A percentile compares a stretch with the other conserved stretches of the same genome.
phyloP scores from a whole-genome alignment of 2,113 vertebrate genomes.

The Catharus minimus region DNA sequence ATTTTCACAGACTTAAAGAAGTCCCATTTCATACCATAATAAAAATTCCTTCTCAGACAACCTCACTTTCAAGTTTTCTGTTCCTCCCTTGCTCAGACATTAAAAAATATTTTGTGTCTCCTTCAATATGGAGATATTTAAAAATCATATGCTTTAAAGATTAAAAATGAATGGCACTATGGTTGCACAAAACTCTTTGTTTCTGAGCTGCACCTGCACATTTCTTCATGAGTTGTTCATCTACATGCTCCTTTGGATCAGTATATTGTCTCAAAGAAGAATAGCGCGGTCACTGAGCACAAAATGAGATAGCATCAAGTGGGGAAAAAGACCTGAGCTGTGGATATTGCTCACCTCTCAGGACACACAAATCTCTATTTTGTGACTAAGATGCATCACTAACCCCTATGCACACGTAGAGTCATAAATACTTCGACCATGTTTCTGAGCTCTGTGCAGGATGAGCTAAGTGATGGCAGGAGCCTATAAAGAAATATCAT shows the following conservation, averaged over 20 bases:
- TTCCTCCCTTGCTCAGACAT: fast-evolving
- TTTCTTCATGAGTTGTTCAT: not conserved
- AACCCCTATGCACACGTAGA: not conserved
- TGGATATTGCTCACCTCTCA: not conserved
- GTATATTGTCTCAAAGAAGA: not conserved
- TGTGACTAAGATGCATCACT: not conserved
- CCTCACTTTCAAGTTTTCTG: not conserved
- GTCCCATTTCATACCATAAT: not conserved
- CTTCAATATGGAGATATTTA: not conserved
- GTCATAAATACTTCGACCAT: not conserved
- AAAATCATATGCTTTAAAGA: not conserved
- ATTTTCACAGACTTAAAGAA: not conserved
- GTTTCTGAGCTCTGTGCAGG: not conserved
- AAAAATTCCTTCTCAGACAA: not conserved
- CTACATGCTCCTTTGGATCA: not conserved
- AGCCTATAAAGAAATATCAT: not conserved
- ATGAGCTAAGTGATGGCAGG: not conserved
- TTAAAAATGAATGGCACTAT: not conserved
- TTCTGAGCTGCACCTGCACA: not conserved
- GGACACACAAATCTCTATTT: not conserved
- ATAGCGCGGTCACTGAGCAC: not conserved
- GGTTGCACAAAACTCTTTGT: not conserved
- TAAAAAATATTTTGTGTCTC: not conserved
- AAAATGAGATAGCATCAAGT: not conserved
- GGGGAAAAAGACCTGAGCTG: not conserved